Percentiles rank a stretch among this genome's conserved stretches.
phyloP scores from a whole-genome alignment of 2,113 vertebrate species.

The Ochotona princeps region DNA sequence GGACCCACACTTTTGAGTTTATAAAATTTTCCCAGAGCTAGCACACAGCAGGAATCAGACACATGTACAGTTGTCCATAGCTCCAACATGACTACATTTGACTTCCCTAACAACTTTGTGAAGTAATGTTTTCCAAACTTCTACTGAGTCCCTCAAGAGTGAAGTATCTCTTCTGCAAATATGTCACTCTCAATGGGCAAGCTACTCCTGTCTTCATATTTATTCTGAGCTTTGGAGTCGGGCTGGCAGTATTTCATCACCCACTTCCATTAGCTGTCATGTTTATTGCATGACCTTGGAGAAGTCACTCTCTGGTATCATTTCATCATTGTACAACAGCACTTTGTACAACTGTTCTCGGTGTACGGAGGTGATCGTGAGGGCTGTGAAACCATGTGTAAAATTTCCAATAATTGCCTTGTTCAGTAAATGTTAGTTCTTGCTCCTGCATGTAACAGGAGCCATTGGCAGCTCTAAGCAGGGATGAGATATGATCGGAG shows the following conservation, averaged over 20 bases:
- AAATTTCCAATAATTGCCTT: not conserved
- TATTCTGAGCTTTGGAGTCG: not conserved
- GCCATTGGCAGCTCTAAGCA: not conserved
- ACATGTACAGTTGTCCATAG: not conserved
- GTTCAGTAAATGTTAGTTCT: not conserved
- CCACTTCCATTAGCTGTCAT: not conserved
- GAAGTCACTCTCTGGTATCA: not conserved
- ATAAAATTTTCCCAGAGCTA: not conserved
- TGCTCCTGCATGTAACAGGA: constrained; percentile 18
- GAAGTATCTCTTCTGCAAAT: not conserved
- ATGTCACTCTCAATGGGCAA: not conserved
- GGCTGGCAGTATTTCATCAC: not conserved
- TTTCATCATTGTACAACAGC: not conserved
- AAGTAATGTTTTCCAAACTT: not conserved
- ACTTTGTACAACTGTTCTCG: not conserved
- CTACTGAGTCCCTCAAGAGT: not conserved
- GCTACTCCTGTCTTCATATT: not conserved
- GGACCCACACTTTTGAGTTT: not conserved
- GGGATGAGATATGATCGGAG: not conserved
- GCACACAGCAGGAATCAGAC: not conserved
- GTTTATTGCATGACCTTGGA: not conserved
- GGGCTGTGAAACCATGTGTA: not conserved
- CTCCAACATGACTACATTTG: not conserved
- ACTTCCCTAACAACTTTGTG: not conserved
- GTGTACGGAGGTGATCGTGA: not conserved